These are phyloP conservation scores for Salminus brasiliensis DNA, from an alignment of 2,113 vertebrate genomes.

Conservation along the genomic window DNA sequence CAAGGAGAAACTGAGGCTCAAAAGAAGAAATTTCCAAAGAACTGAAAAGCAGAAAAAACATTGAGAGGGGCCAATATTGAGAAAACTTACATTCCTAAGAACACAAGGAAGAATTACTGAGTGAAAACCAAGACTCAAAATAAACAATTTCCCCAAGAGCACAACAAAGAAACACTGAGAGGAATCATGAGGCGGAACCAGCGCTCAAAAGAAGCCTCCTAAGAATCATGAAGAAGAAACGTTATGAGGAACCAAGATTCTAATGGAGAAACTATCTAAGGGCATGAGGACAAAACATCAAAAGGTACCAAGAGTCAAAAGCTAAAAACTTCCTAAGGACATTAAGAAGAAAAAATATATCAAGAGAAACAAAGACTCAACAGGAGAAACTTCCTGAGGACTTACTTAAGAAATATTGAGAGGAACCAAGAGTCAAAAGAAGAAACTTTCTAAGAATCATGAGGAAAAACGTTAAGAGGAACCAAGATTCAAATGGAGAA, in stretches of 20 bases:
- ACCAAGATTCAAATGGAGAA: no score
- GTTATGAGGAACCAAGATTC: not conserved
- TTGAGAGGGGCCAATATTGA: no score
- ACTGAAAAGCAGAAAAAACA: no score
- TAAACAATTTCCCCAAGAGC: not conserved
- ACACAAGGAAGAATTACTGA: no score
- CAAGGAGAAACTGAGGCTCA: no score
- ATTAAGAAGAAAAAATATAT: not conserved
- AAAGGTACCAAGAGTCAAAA: not conserved
- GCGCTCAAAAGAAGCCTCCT: not conserved
- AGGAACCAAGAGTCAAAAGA: no score
- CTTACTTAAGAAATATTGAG: no score
- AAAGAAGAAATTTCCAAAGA: no score
- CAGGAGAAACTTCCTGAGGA: not conserved
- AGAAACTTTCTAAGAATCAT: no score
- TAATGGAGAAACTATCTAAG: not conserved
- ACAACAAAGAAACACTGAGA: not conserved
- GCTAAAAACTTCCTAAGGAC: not conserved
- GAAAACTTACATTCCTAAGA: no score
- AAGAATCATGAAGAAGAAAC: not conserved
- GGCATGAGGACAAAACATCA: not conserved
- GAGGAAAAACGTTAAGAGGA: no score
- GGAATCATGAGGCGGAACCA: not conserved
- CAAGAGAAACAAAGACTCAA: not conserved
- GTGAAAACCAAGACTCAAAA: not conserved